Conservation (phyloP, 2,888 invertebrate species). For the Chelonus formosanus region DNA sequence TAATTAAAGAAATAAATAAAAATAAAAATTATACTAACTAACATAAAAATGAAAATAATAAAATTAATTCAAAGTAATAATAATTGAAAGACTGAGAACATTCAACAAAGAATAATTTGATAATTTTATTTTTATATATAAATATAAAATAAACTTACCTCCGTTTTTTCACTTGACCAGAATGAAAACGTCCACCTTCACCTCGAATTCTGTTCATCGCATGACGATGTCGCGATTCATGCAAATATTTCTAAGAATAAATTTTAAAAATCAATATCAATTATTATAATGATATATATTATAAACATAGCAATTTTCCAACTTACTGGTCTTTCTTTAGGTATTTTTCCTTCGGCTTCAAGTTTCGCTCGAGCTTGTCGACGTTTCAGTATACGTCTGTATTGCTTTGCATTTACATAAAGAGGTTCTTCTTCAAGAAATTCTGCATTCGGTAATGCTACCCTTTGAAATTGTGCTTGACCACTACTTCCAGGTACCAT, state of each 20-base stretch:
- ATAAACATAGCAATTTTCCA: constrained; percentile 2
- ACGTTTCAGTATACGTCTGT: constrained; percentile 93
- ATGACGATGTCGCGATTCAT: constrained; percentile 95
- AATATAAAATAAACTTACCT: constrained; percentile 48
- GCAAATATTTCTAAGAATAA: constrained; percentile 87
- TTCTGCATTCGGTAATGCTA: constrained; percentile 72
- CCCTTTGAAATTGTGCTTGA: constrained; percentile 69
- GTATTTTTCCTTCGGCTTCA: constrained; percentile 94
- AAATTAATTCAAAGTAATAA: neutral
- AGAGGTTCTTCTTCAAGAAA: constrained; percentile 91
- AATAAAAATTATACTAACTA: constrained; percentile 6
- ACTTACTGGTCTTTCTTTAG: constrained; percentile 90
- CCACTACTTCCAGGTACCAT: constrained; percentile 69
- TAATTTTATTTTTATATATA: too few species aligned
- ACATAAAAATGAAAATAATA: neutral
- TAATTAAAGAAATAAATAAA: constrained; percentile 17
- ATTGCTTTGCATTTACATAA: constrained; percentile 98
- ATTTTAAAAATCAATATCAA: constrained; percentile 10
- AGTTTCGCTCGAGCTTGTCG: constrained; percentile 93
- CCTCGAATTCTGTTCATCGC: constrained; percentile 98
- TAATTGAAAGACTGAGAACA: neutral
- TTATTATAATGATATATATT: constrained; percentile 4
- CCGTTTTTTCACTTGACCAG: constrained; percentile 68
- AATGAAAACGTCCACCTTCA: constrained; percentile 95
- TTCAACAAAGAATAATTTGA: too few species aligned